A percentile compares a stretch with the other conserved stretches of the same genome.
Evolutionary conservation across 2,113 vertebrate genomes (phyloP).

Genomic region (Seriola dumerili): DNA sequence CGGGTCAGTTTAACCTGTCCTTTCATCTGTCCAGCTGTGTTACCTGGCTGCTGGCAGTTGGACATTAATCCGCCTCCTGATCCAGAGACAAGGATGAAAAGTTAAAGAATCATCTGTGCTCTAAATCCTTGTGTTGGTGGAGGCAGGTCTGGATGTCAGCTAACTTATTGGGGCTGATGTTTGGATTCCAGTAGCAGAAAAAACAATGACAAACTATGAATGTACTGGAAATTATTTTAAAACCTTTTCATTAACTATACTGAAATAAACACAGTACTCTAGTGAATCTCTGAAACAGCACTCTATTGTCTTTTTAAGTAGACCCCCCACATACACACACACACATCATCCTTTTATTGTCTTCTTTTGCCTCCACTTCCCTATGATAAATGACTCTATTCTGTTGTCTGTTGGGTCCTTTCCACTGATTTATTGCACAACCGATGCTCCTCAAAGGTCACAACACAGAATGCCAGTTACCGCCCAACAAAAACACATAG

Average conservation of each 20-base stretch:
- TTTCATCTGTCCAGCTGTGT: constrained; percentile 27
- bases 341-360: background rate
- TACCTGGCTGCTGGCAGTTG: constrained; percentile 58
- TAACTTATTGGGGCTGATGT: background rate
- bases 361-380: background rate
- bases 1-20: background rate
- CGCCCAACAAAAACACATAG: background rate
- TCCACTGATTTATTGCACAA: constrained; percentile 50
- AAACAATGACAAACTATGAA: background rate
- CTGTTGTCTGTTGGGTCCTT: background rate
- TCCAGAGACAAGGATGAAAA: constrained; percentile 62
- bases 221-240: background rate
- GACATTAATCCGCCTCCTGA: constrained; percentile 61
- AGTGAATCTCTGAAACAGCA: background rate
- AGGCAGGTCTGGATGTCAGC: constrained; percentile 12
- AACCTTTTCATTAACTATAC: background rate
- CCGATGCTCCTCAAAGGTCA: constrained; percentile 3
- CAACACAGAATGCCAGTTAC: background rate
- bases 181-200: background rate
- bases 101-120: constrained; percentile 30
- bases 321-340: too few species aligned
- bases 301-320: too few species aligned
- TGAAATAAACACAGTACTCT: background rate
- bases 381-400: constrained; percentile 50
- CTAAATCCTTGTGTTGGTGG: background rate